phyloP scores from a whole-genome alignment of 2,888 invertebrate species.

The Gastracanthus pulcherrimus region DNA sequence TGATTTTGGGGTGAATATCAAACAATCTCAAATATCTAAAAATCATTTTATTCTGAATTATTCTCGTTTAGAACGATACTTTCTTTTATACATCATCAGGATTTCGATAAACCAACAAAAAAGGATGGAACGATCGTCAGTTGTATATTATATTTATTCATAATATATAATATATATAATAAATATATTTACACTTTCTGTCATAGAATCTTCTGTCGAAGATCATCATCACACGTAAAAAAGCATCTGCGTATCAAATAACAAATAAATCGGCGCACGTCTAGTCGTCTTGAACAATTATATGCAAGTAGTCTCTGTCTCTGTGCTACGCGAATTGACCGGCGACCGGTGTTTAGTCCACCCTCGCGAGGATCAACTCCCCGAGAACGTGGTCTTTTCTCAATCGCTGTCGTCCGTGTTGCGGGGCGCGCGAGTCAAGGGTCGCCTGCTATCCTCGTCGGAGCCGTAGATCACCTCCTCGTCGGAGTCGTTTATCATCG shows the following conservation, averaged over 20 bases:
- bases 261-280: constrained; percentile 42
- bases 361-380: neutral
- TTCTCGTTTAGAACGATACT: neutral
- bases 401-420: constrained; percentile 87
- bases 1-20: neutral
- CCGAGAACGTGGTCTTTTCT: constrained; percentile 65
- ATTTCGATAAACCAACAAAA: neutral
- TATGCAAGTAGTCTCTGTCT: neutral
- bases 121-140: neutral
- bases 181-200: constrained; percentile 51
- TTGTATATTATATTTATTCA: constrained; percentile 18
- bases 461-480: constrained; percentile 97
- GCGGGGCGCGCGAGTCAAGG: constrained; percentile 84
- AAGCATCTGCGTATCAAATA: constrained; percentile 55
- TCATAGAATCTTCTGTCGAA: constrained; percentile 15
- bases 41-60: neutral
- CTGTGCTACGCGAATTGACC: constrained; percentile 1
- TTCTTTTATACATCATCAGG: constrained; percentile 2
- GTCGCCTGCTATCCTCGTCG: constrained; percentile 91
- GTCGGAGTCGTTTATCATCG: constrained; percentile 99
- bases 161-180: constrained; percentile 35
- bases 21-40: neutral
- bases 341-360: neutral
- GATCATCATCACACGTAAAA: constrained; percentile 50
- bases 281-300: neutral